A percentile compares a stretch with the other conserved stretches of the same genome.
Conservation (phyloP, 2,888 invertebrate species). For the Crepidodera aurea region DNA sequence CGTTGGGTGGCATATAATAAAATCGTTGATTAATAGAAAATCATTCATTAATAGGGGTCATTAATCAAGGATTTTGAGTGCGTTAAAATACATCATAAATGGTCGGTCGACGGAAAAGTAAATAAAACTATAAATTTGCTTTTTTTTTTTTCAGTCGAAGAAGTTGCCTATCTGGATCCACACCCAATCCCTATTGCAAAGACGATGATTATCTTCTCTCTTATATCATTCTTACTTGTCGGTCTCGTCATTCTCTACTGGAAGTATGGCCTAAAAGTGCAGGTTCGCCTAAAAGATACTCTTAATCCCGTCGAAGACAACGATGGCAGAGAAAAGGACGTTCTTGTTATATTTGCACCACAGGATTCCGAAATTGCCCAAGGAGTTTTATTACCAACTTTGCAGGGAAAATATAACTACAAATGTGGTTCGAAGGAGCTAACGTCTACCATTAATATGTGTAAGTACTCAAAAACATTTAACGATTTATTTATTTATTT, state of each 20-base stretch:
- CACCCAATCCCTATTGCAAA: neutral
- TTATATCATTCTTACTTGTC: neutral
- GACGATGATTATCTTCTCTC: neutral
- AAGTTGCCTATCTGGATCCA: neutral
- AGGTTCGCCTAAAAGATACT: constrained; percentile 63
- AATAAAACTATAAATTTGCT: neutral
- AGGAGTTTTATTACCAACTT: constrained; percentile 69
- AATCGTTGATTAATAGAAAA: too few species aligned
- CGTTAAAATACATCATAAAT: too few species aligned
- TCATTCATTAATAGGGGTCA: too few species aligned
- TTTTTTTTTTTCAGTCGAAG: neutral
- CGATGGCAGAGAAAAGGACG: constrained; percentile 69
- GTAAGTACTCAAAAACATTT: constrained; percentile 25
- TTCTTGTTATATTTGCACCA: constrained; percentile 70
- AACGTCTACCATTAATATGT: constrained; percentile 14
- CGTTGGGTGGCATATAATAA: too few species aligned
- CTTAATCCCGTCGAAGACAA: constrained; percentile 62
- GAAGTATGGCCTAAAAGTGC: constrained; percentile 62
- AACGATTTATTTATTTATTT: too few species aligned
- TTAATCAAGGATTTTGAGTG: too few species aligned
- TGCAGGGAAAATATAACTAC: constrained; percentile 72
- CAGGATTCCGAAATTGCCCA: constrained; percentile 71
- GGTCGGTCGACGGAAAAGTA: too few species aligned
- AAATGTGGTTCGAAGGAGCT: constrained; percentile 64
- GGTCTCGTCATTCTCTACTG: constrained; percentile 63